Evolutionary conservation across 2,113 vertebrate species (phyloP).

Genomic region (Aspiorhynchus laticeps): DNA sequence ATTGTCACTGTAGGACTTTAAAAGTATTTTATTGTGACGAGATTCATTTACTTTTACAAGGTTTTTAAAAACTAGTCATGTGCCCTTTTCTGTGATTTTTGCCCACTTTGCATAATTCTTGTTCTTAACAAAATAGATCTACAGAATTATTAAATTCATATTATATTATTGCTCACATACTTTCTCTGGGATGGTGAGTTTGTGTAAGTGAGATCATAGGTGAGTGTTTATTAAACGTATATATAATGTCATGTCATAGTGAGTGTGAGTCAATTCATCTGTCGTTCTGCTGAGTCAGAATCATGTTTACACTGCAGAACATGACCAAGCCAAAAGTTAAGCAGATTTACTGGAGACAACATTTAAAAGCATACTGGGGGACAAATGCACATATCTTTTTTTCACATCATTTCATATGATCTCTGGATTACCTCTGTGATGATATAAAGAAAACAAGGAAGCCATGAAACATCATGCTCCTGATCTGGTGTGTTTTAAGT

Average conservation of each 20-base stretch:
- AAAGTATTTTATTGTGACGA: not conserved
- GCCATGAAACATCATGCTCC: not conserved
- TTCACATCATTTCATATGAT: not conserved
- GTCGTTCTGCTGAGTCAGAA: not conserved
- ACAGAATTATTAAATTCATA: not conserved
- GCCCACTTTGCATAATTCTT: not conserved
- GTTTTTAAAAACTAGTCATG: not conserved
- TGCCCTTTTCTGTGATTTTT: not conserved
- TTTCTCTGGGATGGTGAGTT: not conserved
- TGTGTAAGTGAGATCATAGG: constrained; percentile 11
- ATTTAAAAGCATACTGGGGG: not conserved
- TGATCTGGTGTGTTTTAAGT: too few relatives aligned
- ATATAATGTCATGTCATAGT: not conserved
- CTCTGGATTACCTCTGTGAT: not conserved
- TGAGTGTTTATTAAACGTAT: not conserved
- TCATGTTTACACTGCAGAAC: not conserved
- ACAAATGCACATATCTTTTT: not conserved
- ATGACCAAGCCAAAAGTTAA: not conserved
- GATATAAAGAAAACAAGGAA: not conserved
- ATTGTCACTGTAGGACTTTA: not conserved
- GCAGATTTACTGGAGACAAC: not conserved
- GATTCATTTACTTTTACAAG: not conserved
- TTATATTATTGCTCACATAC: not conserved
- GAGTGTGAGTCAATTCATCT: not conserved
- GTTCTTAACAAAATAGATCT: not conserved